phyloP scores from a whole-genome alignment of 2,113 vertebrate species.

The Heterotilapia buettikoferi region DNA sequence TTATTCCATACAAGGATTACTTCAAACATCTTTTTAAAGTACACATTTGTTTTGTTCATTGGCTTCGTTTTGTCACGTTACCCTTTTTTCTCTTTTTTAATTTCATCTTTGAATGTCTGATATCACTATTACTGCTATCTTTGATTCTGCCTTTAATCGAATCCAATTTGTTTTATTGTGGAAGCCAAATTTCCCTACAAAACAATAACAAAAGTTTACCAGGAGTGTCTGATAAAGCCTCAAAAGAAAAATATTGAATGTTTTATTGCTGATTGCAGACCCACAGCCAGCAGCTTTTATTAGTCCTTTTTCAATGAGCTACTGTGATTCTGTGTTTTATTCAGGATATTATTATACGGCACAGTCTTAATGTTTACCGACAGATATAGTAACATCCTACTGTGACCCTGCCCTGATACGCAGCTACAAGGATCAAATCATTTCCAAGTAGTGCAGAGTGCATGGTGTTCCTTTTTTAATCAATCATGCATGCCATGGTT shows the following conservation, averaged over 20 bases:
- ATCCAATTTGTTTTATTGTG: neutral
- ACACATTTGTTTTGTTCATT: neutral
- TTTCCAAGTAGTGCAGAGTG: neutral
- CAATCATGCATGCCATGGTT: neutral
- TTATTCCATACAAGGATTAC: neutral
- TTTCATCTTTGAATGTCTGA: neutral
- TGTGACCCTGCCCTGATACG: neutral
- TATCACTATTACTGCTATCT: accelerated
- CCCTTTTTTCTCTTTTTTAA: neutral
- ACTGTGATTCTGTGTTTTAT: neutral
- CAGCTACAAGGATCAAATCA: neutral
- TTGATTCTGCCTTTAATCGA: neutral
- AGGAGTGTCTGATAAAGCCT: neutral
- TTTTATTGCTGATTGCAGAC: neutral
- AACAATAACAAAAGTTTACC: neutral
- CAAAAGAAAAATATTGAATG: accelerated
- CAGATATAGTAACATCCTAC: neutral
- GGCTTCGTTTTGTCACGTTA: neutral
- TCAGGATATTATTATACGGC: neutral
- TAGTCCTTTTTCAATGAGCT: neutral
- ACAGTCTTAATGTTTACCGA: neutral
- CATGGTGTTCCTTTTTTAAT: neutral
- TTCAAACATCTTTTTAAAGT: neutral
- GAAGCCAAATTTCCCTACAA: accelerated
- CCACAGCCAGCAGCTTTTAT: neutral